phyloP scores from a whole-genome alignment of 2,888 invertebrate genomes.

The Epistrophella euchroma region DNA sequence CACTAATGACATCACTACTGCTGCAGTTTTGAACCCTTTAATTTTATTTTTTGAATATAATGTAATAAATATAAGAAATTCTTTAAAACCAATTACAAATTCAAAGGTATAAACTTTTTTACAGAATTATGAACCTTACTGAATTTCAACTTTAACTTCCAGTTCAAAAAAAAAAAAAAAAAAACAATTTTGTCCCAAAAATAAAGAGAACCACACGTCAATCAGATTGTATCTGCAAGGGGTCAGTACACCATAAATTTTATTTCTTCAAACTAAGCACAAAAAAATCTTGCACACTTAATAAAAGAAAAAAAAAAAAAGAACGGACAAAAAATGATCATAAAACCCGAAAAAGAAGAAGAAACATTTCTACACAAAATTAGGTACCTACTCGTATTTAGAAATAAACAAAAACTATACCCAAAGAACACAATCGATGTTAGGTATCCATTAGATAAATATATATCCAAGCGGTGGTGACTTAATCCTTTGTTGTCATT shows the following conservation, averaged over 20 bases:
- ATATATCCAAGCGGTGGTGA: conserved; percentile 52
- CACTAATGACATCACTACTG: no score
- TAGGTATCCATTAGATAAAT: conserved; percentile 58
- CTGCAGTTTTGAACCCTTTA: no score
- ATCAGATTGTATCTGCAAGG: background rate
- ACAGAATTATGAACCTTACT: background rate
- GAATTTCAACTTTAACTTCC: background rate
- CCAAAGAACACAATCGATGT: conserved; percentile 64
- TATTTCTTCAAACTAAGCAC: background rate
- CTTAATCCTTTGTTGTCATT: conserved; percentile 75
- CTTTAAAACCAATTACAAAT: no score
- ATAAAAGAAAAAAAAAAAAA: background rate
- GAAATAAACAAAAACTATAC: conserved; percentile 34
- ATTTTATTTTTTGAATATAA: no score
- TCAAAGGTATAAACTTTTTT: background rate
- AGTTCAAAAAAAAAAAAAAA: background rate
- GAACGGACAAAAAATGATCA: background rate
- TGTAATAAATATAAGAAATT: no score
- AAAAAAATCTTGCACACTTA: background rate
- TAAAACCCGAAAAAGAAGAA: conserved; percentile 3
- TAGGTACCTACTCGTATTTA: background rate
- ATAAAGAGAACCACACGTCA: background rate
- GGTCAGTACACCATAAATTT: conserved; percentile 4
- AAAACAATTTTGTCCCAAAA: background rate
- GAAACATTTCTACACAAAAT: background rate